Evolutionary conservation across 2,113 vertebrate species (phyloP).

Genomic region (Thinocorus orbignyianus): DNA sequence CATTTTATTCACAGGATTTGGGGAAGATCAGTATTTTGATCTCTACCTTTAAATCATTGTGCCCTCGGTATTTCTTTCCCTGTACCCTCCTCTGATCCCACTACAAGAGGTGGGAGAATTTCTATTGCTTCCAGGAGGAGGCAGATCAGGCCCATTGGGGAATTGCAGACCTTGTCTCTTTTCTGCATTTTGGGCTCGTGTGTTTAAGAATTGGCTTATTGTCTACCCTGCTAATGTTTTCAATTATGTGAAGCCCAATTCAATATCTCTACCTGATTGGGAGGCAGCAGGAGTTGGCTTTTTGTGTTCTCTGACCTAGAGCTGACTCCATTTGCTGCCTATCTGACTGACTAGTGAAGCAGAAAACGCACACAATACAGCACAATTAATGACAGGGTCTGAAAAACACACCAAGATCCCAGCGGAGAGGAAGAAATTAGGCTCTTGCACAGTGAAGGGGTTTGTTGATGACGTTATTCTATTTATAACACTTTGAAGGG

Average conservation of each 20-base stretch:
- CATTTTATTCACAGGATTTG: neutral
- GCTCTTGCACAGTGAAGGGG: conserved; percentile 36
- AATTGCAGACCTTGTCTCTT: neutral
- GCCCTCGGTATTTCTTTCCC: neutral
- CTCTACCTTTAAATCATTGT: neutral
- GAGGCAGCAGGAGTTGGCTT: conserved; percentile 61
- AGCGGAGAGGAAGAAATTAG: conserved; percentile 59
- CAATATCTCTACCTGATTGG: conserved; percentile 41
- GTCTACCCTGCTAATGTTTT: conserved; percentile 47
- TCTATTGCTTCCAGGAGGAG: neutral
- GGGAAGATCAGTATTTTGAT: neutral
- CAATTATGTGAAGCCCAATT: conserved; percentile 40
- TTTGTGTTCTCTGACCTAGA: conserved; percentile 71
- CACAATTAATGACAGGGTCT: conserved; percentile 80
- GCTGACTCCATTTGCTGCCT: conserved; percentile 72
- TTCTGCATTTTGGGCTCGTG: neutral
- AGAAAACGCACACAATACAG: conserved; percentile 87
- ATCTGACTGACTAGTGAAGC: conserved; percentile 78
- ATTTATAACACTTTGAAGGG: conserved; percentile 2
- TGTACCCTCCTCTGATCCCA: neutral
- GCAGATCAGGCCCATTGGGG: neutral
- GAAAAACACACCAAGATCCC: conserved; percentile 76
- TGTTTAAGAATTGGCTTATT: conserved; percentile 39
- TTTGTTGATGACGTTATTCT: conserved; percentile 58
- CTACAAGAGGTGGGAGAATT: neutral